These are phyloP conservation scores for Mythimna ferrago DNA, from an alignment of 2,888 invertebrate genomes.

Conservation along the genomic window DNA sequence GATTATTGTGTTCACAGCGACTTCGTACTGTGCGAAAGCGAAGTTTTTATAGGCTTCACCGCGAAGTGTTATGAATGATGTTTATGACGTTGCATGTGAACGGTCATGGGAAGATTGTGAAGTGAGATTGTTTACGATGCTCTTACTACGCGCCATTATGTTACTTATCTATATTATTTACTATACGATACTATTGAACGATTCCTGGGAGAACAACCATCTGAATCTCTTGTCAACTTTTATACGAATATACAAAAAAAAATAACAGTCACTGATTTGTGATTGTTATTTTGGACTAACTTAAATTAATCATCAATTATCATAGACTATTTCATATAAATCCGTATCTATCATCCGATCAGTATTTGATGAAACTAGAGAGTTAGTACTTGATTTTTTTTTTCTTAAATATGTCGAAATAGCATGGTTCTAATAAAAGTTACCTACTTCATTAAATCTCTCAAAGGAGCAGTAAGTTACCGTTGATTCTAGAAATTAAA, in stretches of 20 bases:
- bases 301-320: neutral
- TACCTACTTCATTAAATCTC: neutral
- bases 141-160: constrained; percentile 43
- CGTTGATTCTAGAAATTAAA: neutral
- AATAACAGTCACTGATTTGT: neutral
- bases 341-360: neutral
- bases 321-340: neutral
- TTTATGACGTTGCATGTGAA: constrained; percentile 52
- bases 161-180: constrained; percentile 21
- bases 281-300: neutral
- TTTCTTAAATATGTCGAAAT: no score
- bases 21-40: constrained; percentile 53
- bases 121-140: constrained; percentile 30
- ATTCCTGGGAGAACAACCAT: constrained; percentile 3
- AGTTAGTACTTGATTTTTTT: no score
- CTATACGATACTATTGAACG: constrained; percentile 12
- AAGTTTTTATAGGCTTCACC: constrained; percentile 46
- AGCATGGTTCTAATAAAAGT: no score
- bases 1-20: constrained; percentile 53
- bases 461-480: neutral
- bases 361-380: no score
- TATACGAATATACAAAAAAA: neutral
- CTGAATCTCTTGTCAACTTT: neutral
- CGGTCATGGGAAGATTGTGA: constrained; percentile 56
- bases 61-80: constrained; percentile 59